phyloP scores from a whole-genome alignment of 2,888 invertebrate species.

The Cosmia trapezina region DNA sequence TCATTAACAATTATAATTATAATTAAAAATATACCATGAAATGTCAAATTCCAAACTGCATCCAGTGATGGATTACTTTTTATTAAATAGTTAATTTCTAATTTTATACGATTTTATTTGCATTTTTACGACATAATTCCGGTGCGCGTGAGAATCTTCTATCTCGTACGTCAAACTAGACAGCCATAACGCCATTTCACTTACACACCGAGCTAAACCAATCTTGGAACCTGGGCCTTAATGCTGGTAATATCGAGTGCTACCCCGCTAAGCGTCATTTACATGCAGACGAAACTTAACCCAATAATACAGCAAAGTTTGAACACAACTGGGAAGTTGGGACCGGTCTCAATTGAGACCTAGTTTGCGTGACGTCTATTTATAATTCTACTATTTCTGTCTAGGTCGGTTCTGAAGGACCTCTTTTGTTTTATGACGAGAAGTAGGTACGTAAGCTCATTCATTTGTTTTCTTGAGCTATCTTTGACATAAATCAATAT shows the following conservation, averaged over 20 bases:
- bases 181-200: too few species aligned
- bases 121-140: too few species aligned
- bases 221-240: too few species aligned
- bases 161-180: too few species aligned
- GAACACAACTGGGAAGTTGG: constrained; percentile 64
- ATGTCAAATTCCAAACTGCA: too few species aligned
- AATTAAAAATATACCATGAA: too few species aligned
- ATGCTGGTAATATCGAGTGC: constrained; percentile 30
- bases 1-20: too few species aligned
- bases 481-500: not conserved
- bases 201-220: too few species aligned
- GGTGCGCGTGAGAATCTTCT: too few species aligned
- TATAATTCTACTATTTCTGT: constrained; percentile 30
- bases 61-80: too few species aligned
- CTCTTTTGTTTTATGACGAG: not conserved
- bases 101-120: too few species aligned
- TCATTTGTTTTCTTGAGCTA: constrained; percentile 5
- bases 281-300: constrained; percentile 56
- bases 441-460: not conserved
- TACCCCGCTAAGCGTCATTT: constrained; percentile 35
- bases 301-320: constrained; percentile 57
- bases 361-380: constrained; percentile 60
- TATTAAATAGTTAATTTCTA: too few species aligned
- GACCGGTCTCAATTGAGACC: constrained; percentile 53
- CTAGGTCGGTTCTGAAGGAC: not conserved